These are phyloP conservation scores for Solea senegalensis DNA, from an alignment of 2,113 vertebrate genomes.

Conservation along the genomic window DNA sequence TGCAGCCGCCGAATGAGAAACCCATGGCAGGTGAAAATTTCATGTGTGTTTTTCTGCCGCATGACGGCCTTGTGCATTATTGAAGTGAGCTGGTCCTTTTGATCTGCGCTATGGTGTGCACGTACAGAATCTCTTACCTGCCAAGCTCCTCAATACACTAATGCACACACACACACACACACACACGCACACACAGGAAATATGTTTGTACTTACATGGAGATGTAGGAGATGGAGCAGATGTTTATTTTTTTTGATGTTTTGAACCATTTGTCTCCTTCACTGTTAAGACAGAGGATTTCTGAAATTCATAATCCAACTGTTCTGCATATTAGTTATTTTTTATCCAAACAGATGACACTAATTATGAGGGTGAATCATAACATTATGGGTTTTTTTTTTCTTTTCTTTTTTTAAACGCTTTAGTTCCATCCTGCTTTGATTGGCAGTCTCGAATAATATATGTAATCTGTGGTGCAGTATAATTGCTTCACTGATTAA, in stretches of 20 bases:
- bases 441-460: constrained; percentile 52
- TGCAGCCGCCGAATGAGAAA: constrained; percentile 4
- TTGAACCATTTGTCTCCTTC: not conserved
- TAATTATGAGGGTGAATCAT: constrained; percentile 42
- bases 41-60: constrained; percentile 51
- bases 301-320: constrained; percentile 20
- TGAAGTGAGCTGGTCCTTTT: constrained; percentile 69
- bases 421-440: constrained; percentile 44
- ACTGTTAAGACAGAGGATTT: constrained; percentile 4
- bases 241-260: not conserved
- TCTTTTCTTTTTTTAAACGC: constrained; percentile 28
- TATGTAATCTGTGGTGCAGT: constrained; percentile 45
- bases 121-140: constrained; percentile 61
- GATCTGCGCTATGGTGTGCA: constrained; percentile 58
- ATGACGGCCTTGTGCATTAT: constrained; percentile 71
- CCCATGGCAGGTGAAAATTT: constrained; percentile 57
- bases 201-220: constrained; percentile 19
- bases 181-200: constrained; percentile 26
- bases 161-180: constrained; percentile 46
- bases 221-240: not conserved
- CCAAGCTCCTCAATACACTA: constrained; percentile 63
- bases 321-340: constrained; percentile 31
- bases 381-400: constrained; percentile 40
- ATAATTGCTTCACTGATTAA: constrained; percentile 36
- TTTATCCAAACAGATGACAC: constrained; percentile 36